Evolutionary conservation across 2,888 invertebrate genomes (phyloP), one percentile per base, ranked within the genome.

Genomic region (Cephus pulcher): DNA sequence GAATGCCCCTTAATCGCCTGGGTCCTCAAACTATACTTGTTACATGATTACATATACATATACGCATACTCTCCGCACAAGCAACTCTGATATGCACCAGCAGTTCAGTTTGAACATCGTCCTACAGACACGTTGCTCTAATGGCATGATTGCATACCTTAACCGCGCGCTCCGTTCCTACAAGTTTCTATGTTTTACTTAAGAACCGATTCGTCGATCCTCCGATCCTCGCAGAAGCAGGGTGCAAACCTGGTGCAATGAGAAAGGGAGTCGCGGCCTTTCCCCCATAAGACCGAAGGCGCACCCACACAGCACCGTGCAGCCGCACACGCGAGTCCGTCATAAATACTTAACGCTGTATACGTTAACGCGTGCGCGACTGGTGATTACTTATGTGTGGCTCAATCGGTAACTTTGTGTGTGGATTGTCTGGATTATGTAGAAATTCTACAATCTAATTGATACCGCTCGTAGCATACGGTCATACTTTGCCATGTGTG

Each of bases 361-460:
- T 71, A 15, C 32, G 71, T 71, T 15, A 33, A 71, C 71, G 71
- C 30, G 71, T 23, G 32, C 71, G 71, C 3, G 32, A 32, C 71
- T 12, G 33, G 0, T 34, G 71, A 71, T 32, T 71, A 71, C 32
- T 71, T 33, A 6, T 23, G 56, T 56, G 56, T 74, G 79, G 79
- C 83, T 71, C 84, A 82, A 87, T 88, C 85, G 82, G 84, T 81
- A 86, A 86, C 83, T 87, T 85, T 86, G 86, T 81, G 85, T 81
- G 76, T 81, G 80, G 86, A 86, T 84, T 56, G 56, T 56, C 23
- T 2, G 56, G 56, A 86, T 81, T 85, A 86, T 85, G 83, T 87
- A 89, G 88, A 89, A 88, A 89, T 88, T 88, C 86, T 86, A 86
- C 87, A 87, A 86, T 86, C 86, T 86, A 86, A 88, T 87, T 87